phyloP scores from a whole-genome alignment of 2,113 vertebrate genomes.

The Strix aluco region DNA sequence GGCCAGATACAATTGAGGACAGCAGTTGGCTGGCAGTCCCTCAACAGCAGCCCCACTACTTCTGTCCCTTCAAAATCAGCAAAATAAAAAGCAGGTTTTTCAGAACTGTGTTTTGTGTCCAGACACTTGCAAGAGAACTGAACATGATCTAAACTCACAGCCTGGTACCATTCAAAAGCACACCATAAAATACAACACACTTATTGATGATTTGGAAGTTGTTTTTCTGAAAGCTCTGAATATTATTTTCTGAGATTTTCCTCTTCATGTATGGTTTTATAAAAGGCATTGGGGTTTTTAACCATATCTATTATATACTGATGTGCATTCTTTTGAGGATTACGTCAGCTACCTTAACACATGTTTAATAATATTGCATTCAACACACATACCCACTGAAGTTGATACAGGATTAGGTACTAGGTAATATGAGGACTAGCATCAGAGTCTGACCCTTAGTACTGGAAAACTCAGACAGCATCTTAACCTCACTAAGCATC shows the following conservation, averaged over 20 bases:
- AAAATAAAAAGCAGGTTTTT: constrained; percentile 24
- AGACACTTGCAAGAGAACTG: neutral
- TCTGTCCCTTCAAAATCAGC: constrained; percentile 26
- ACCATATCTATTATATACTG: neutral
- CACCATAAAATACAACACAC: neutral
- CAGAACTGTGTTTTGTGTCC: neutral
- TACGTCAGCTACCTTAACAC: neutral
- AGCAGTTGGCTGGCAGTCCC: neutral
- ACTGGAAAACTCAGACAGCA: neutral
- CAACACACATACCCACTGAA: neutral
- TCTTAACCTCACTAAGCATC: neutral
- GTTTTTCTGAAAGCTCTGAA: neutral
- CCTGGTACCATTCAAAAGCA: neutral
- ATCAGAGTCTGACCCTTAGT: neutral
- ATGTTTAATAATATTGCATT: neutral
- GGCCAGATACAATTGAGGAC: neutral
- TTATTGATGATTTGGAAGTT: neutral
- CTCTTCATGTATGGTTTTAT: neutral
- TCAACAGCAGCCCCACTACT: neutral
- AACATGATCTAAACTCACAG: neutral
- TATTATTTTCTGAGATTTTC: neutral
- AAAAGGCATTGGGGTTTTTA: neutral
- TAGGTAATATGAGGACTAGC: neutral
- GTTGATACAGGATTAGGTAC: neutral
- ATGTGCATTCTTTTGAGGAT: neutral